Conservation (phyloP, 2,888 invertebrate genomes). For the Drosophila robusta region DNA sequence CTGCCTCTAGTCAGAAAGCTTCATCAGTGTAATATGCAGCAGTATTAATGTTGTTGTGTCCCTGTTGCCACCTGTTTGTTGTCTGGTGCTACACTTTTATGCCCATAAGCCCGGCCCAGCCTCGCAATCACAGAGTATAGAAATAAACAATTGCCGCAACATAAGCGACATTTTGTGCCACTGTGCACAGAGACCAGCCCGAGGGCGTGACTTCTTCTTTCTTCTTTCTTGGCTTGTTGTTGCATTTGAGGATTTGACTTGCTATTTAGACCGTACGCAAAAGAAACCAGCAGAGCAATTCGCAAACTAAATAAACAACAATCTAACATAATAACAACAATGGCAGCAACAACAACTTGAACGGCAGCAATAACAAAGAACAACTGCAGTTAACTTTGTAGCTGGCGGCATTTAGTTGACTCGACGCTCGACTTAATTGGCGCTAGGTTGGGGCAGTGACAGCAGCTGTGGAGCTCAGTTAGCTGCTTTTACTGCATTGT, state of each 20-base stretch:
- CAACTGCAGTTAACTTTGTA: conserved; percentile 55
- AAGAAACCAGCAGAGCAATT: conserved; percentile 39
- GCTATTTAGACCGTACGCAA: conserved; percentile 34
- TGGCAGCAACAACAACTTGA: conserved; percentile 18
- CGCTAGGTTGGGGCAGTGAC: conserved; percentile 19
- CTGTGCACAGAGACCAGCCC: not conserved
- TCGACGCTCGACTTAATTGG: conserved; percentile 68
- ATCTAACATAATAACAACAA: conserved; percentile 30
- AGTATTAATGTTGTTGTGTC: not conserved
- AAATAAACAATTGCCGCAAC: conserved; percentile 7
- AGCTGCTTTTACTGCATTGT: conserved; percentile 9
- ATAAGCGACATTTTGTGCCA: conserved; percentile 17
- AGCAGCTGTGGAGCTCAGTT: not conserved
- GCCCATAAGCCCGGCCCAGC: too few relatives aligned
- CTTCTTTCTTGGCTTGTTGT: conserved; percentile 21
- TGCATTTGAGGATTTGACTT: conserved; percentile 52
- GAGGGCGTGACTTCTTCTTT: conserved; percentile 7
- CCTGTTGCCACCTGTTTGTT: conserved; percentile 1
- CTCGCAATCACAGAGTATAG: too few relatives aligned
- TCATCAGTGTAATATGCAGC: too few relatives aligned
- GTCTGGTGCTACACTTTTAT: too few relatives aligned
- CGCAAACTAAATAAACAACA: conserved; percentile 50
- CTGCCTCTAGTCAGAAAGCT: too few relatives aligned
- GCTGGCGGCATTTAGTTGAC: conserved; percentile 62
- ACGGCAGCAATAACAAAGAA: conserved; percentile 39